Conservation (phyloP, 1,140 invertebrate genomes). For the Atta texana region DNA sequence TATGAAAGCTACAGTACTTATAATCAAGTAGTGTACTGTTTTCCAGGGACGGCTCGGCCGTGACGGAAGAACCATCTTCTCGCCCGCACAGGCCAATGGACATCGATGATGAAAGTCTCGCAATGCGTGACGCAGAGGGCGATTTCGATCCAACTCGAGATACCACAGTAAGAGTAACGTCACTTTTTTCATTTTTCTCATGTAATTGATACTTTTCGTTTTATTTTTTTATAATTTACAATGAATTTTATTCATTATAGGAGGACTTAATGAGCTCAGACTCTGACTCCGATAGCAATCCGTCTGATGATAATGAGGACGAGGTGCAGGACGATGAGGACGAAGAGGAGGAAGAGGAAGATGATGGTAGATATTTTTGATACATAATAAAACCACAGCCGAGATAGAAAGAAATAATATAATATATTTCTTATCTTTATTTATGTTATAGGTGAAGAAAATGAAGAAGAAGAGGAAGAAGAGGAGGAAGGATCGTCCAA, state of each 20-base stretch:
- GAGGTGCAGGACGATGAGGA: conserved; percentile 88
- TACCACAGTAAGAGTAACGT: conserved; percentile 83
- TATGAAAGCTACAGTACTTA: conserved; percentile 79
- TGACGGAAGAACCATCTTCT: conserved; percentile 82
- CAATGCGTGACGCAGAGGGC: conserved; percentile 81
- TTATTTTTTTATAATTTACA: conserved; percentile 38
- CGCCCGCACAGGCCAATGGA: conserved; percentile 85
- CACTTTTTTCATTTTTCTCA: conserved; percentile 52
- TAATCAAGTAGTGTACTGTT: conserved; percentile 86
- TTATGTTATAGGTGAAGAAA: conserved; percentile 82
- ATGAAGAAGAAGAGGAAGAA: conserved; percentile 89
- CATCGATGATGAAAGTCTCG: conserved; percentile 84
- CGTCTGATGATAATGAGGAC: conserved; percentile 86
- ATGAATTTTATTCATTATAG: conserved; percentile 76
- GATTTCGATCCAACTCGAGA: conserved; percentile 85
- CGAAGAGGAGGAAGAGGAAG: conserved; percentile 88
- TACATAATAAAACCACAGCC: background rate
- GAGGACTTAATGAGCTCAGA: conserved; percentile 88
- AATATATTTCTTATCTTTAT: conserved; percentile 1
- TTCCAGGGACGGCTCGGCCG: conserved; percentile 84
- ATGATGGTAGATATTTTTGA: conserved; percentile 80
- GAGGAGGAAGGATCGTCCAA: conserved; percentile 89
- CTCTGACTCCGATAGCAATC: conserved; percentile 86
- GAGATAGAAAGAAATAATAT: conserved; percentile 15
- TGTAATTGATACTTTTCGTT: conserved; percentile 41